phyloP scores from a whole-genome alignment of 2,113 vertebrate species.

The Girardinichthys multiradiatus region DNA sequence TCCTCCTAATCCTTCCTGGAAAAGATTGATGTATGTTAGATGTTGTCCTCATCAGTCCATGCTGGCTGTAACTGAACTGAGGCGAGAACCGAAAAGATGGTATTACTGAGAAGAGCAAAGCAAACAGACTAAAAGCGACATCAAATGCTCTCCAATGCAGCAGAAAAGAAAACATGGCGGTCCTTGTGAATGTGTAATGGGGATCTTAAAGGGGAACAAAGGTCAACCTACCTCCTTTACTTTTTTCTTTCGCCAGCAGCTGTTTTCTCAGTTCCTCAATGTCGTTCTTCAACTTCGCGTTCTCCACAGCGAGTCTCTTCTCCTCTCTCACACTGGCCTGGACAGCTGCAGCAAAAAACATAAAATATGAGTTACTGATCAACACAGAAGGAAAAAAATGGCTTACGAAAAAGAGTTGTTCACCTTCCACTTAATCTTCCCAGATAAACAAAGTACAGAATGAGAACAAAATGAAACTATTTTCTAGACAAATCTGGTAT shows the following conservation, averaged over 20 bases:
- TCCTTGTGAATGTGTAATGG: no score
- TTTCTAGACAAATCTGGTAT: not conserved
- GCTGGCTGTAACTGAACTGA: not conserved
- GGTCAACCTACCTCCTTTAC: slow-evolving; percentile 87
- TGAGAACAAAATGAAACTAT: no score
- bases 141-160: not conserved
- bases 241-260: slow-evolving; percentile 90
- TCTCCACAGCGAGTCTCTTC: slow-evolving; percentile 96
- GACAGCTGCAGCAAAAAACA: slow-evolving; percentile 77
- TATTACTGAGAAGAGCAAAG: no score
- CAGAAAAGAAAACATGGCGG: no score
- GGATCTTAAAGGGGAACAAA: no score
- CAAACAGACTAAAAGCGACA: slow-evolving; percentile 2
- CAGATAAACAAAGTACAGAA: no score
- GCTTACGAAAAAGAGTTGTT: not conserved
- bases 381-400: not conserved
- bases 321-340: slow-evolving; percentile 93
- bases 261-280: slow-evolving; percentile 91
- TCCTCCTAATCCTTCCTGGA: slow-evolving; percentile 47
- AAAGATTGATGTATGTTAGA: slow-evolving; percentile 43
- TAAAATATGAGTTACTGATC: slow-evolving; percentile 24
- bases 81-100: slow-evolving; percentile 17
- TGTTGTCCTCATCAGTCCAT: slow-evolving; percentile 27
- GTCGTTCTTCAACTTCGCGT: slow-evolving; percentile 93
- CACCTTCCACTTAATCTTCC: not conserved